Evolutionary conservation across 2,113 vertebrate species (phyloP), one percentile per base, ranked within the genome.

Genomic region (Mormyrus iriodes): DNA sequence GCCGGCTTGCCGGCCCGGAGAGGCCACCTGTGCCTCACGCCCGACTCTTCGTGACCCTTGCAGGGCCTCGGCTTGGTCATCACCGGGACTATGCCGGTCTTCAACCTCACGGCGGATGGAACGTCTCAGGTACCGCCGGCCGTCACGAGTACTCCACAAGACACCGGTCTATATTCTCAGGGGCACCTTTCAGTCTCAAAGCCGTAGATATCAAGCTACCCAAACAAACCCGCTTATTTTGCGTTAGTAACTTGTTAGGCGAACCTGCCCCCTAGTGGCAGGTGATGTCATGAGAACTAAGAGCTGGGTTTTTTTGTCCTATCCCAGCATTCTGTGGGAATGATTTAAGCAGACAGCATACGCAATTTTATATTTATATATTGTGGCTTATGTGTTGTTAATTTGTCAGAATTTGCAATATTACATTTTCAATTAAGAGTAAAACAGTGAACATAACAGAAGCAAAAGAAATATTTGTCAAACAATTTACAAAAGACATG

Each of bases 11-110:
- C 19, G 4, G 79, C 27, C 0, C 27, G 0, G 13, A 31, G n/a
- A 19, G 27, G 8, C 0, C 52, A 46, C 3, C 31, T 58, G 12
- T n/a, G 17, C 7, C 19, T 46, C 53, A 44, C 46, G 69, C 19
- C 17, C 35, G 3, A 55, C 55, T 88, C 42, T 89, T 7, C 65
- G 61, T 61, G 48, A 15, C 55, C 27, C 79, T 83, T 48, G 51
- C 92, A 99, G 98, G 98, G 98, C 79, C 95, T 99, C 94, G 98
- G 98, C 10, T 94, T 99, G 49, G 98, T 99, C 93, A 97, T 99
- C 93, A 98, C 98, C 0, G 98, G 98, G 86, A 99, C 98, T 0
- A 95, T 99, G 93, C 98, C 98, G 0, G 98, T 99, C 87, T 99
- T 99, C 95, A 99, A 99, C 95, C 95, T 98, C 92, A 99, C 98